Percentiles rank a stretch among this genome's conserved stretches.
Evolutionary conservation across 2,113 vertebrate genomes (phyloP).

Genomic region (Dunckerocampus dactyliophorus): DNA sequence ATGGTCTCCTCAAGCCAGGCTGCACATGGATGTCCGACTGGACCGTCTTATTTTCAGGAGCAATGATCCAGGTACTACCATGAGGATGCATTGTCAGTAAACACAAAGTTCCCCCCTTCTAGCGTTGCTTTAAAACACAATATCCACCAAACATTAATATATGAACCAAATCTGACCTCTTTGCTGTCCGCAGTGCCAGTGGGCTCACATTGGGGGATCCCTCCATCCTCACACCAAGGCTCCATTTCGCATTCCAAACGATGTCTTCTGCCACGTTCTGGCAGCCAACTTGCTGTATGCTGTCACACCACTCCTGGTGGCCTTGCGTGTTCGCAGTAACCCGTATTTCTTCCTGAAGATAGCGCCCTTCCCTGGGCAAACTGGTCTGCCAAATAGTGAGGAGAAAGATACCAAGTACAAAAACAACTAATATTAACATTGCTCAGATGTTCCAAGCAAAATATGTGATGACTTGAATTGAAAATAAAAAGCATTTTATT

Average conservation of each 20-base stretch:
- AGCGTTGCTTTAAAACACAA: not conserved
- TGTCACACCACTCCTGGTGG: slow-evolving; percentile 73
- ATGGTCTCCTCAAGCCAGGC: slow-evolving; percentile 79
- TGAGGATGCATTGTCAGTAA: not conserved
- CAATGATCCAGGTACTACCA: slow-evolving; percentile 78
- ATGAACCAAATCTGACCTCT: slow-evolving; percentile 1
- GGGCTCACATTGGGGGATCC: slow-evolving; percentile 80
- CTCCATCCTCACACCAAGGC: slow-evolving; percentile 78
- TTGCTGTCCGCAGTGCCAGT: slow-evolving; percentile 76
- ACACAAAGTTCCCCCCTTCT: too few relatives aligned
- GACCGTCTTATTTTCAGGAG: slow-evolving; percentile 81
- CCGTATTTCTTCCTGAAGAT: slow-evolving; percentile 76
- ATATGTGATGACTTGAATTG: slow-evolving; percentile 6
- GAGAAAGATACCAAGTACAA: slow-evolving; percentile 76
- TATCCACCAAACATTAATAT: too few relatives aligned
- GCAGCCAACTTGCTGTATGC: slow-evolving; percentile 74
- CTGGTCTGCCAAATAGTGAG: slow-evolving; percentile 40
- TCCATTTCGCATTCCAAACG: slow-evolving; percentile 78
- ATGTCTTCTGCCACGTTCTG: slow-evolving; percentile 69
- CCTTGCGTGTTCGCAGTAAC: slow-evolving; percentile 68
- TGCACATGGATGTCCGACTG: slow-evolving; percentile 86
- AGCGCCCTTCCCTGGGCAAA: slow-evolving; percentile 52
- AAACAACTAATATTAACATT: slow-evolving; percentile 36
- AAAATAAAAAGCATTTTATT: slow-evolving; percentile 8
- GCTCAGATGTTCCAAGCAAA: not conserved